Evolutionary conservation across 37 sponge, comb jelly and placozoan genomes (phyloP).

Genomic region (Corticium candelabrum): DNA sequence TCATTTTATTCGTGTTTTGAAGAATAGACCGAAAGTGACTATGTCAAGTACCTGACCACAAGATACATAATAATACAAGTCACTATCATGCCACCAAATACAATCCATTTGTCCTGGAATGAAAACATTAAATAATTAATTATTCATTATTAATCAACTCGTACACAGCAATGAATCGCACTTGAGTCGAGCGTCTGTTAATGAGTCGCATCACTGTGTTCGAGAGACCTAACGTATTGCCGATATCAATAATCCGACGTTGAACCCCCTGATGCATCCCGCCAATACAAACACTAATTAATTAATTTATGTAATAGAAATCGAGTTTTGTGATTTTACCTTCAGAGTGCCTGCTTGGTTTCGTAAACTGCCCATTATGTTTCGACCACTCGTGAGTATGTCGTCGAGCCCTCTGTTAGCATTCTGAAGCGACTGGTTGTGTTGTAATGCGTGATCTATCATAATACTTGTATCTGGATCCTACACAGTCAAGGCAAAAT

Average conservation of each 20-base stretch:
- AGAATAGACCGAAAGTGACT: too few relatives aligned
- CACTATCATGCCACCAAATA: neutral
- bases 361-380: neutral
- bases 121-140: neutral
- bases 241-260: neutral
- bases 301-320: neutral
- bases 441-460: neutral
- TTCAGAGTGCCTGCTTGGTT: neutral
- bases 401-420: neutral
- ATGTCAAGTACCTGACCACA: neutral
- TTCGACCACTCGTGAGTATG: neutral
- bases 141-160: neutral
- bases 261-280: neutral
- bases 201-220: neutral
- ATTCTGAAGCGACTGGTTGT: neutral
- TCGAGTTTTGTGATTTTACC: neutral
- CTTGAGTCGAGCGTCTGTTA: neutral
- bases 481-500: neutral
- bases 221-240: neutral
- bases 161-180: neutral
- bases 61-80: neutral
- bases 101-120: neutral
- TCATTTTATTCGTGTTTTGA: too few relatives aligned
- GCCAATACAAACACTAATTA: neutral
- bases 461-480: neutral